phyloP scores from a whole-genome alignment of 2,113 vertebrate genomes.

The Nymphicus hollandicus region DNA sequence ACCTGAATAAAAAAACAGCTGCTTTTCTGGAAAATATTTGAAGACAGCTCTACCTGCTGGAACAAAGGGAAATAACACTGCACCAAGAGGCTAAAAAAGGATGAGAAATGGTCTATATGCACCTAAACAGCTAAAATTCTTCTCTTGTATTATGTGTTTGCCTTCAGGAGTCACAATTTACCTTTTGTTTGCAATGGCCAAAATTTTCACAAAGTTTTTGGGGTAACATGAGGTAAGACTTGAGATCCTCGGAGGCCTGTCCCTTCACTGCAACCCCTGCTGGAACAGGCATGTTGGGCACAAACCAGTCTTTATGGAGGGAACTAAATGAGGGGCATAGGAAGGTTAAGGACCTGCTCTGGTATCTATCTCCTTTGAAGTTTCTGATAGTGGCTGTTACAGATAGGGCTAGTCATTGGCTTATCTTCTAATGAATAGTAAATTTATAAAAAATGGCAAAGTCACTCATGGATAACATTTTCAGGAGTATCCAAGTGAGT shows the following conservation, averaged over 20 bases:
- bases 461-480: neutral
- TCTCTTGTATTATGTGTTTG: neutral
- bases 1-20: neutral
- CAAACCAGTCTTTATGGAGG: neutral
- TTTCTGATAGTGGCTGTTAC: neutral
- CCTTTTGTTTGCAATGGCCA: neutral
- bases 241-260: neutral
- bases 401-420: neutral
- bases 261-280: neutral
- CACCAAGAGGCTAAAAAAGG: neutral
- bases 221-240: fast-evolving
- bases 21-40: neutral
- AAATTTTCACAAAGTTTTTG: neutral
- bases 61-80: neutral
- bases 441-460: neutral
- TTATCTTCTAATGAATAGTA: neutral
- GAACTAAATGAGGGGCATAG: neutral
- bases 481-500: neutral
- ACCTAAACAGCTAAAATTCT: neutral
- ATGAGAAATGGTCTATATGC: neutral
- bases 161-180: neutral
- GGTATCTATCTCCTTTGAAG: neutral
- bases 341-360: neutral
- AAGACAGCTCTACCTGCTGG: conserved; percentile 40
- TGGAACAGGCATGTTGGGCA: neutral